phyloP scores from a whole-genome alignment of 1,140 invertebrate genomes.

The Sycophila sp. region DNA sequence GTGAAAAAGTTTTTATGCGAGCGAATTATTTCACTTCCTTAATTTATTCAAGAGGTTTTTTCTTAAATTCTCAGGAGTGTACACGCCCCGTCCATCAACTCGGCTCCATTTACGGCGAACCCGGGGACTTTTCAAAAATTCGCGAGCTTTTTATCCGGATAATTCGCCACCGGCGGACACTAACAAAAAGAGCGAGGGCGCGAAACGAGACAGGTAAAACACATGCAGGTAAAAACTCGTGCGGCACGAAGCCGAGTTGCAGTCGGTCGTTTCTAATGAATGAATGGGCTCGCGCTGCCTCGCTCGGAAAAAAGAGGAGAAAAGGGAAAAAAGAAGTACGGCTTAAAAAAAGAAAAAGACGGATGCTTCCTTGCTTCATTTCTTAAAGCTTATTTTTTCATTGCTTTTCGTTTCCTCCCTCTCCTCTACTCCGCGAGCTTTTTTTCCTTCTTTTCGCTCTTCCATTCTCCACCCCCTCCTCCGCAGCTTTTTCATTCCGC shows the following conservation, averaged over 20 bases:
- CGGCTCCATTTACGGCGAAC: no score
- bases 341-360: not conserved
- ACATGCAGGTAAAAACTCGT: conserved; percentile 33
- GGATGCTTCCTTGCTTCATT: conserved; percentile 31
- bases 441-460: conserved; percentile 8
- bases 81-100: no score
- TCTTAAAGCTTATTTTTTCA: conserved; percentile 26
- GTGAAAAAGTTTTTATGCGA: no score
- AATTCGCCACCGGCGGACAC: not conserved
- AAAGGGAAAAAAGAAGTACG: conserved; percentile 1
- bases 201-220: conserved; percentile 15
- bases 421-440: conserved; percentile 28
- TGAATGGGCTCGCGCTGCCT: conserved; percentile 42
- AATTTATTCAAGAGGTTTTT: no score
- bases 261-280: conserved; percentile 50
- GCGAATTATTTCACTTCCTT: no score
- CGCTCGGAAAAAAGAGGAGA: not conserved
- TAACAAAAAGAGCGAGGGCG: not conserved
- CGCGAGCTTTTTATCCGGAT: not conserved
- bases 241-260: conserved; percentile 22
- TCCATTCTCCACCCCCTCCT: conserved; percentile 22
- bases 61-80: no score
- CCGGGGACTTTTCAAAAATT: conserved; percentile 30
- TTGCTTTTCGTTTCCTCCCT: conserved; percentile 12
- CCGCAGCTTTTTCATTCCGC: not conserved